Evolutionary conservation across 2,113 vertebrate genomes (phyloP).

Genomic region (Psammodynastes pulverulentus): DNA sequence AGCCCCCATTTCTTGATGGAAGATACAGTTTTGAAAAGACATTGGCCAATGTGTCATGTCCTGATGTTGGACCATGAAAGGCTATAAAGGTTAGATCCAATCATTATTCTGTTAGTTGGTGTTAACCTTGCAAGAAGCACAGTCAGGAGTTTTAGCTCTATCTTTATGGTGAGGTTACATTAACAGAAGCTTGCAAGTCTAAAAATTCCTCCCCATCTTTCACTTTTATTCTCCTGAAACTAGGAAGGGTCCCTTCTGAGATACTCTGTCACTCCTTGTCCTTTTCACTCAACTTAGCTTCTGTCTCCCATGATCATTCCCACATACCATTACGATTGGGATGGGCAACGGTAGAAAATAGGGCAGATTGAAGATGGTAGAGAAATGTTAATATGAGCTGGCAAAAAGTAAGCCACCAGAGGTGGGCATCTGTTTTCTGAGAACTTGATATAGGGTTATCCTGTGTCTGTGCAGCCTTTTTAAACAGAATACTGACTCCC

Average conservation of each 20-base stretch:
- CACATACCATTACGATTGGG: background rate
- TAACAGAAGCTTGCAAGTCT: background rate
- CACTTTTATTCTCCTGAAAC: background rate
- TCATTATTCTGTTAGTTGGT: background rate
- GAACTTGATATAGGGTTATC: background rate
- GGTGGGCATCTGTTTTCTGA: background rate
- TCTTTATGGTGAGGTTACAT: background rate
- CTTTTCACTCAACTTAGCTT: background rate
- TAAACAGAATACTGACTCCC: background rate
- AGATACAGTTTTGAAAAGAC: background rate
- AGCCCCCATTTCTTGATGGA: background rate
- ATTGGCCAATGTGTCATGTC: background rate
- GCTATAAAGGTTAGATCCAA: background rate
- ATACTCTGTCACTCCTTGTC: background rate
- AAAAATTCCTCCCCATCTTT: background rate
- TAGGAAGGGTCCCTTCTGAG: background rate
- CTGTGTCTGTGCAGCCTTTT: background rate
- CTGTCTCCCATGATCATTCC: background rate
- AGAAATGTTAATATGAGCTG: background rate
- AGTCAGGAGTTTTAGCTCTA: background rate
- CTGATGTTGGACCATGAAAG: background rate
- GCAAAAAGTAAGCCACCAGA: background rate
- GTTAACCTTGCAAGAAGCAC: background rate
- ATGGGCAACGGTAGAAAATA: background rate
- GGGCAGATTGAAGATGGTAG: background rate